These are phyloP conservation scores for Microcebus lehilahytsara DNA, from an alignment of 2,113 vertebrate species.

Conservation along the genomic window DNA sequence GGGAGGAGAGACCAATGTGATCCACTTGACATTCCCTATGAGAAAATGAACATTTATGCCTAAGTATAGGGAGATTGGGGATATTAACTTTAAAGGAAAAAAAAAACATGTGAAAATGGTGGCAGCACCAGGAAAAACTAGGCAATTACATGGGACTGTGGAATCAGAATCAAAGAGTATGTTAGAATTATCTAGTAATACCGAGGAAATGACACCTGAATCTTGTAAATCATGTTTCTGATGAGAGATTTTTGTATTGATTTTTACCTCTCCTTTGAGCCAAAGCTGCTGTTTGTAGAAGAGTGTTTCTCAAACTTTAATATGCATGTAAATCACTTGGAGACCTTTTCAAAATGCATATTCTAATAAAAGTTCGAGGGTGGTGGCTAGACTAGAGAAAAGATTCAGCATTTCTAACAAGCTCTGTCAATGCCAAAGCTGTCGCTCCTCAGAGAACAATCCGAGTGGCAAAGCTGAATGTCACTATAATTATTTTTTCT, in stretches of 20 bases:
- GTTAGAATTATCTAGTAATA: conserved; percentile 18
- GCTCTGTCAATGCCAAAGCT: neutral
- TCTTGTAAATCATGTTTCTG: neutral
- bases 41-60: neutral
- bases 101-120: neutral
- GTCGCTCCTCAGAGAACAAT: neutral
- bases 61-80: neutral
- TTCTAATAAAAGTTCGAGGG: neutral
- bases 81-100: neutral
- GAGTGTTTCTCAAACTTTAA: neutral
- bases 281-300: neutral
- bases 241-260: neutral
- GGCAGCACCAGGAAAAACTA: neutral
- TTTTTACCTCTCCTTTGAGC: neutral
- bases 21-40: neutral
- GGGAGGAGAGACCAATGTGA: neutral
- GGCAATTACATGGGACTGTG: neutral
- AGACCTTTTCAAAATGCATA: neutral
- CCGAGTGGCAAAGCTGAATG: neutral
- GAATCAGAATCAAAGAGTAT: neutral
- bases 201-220: neutral
- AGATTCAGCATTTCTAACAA: neutral
- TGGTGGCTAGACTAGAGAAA: neutral
- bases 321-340: neutral
- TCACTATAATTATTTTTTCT: neutral